These are phyloP conservation scores for Coregonus suidteri DNA, from an alignment of 2,797 vertebrate genomes.

Conservation along the genomic window DNA sequence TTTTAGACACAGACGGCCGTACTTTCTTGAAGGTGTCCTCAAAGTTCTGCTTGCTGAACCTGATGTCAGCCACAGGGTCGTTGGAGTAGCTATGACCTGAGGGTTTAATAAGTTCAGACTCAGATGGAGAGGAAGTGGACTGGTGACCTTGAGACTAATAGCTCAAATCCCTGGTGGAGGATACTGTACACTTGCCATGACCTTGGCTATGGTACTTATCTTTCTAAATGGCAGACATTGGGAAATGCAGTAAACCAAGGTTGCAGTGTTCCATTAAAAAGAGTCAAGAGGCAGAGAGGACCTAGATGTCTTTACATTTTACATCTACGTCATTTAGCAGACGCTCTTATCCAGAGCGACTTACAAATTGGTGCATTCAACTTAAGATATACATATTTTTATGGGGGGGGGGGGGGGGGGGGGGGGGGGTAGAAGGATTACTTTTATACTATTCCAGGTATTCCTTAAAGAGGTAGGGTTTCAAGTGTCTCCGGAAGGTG, in stretches of 20 bases:
- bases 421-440: too few relatives aligned
- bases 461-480: too few relatives aligned
- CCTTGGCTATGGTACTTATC: not conserved
- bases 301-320: not conserved
- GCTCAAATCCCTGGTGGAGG: not conserved
- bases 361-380: too few relatives aligned
- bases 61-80: slow-evolving; percentile 70
- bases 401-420: too few relatives aligned
- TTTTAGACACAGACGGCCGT: slow-evolving; percentile 87
- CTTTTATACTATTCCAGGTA: too few relatives aligned
- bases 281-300: not conserved
- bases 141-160: not conserved
- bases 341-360: too few relatives aligned
- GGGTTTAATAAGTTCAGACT: not conserved
- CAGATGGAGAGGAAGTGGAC: not conserved
- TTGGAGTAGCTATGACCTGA: slow-evolving; percentile 46
- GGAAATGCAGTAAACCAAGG: not conserved
- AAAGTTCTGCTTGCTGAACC: slow-evolving; percentile 82
- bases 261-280: not conserved
- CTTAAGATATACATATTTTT: too few relatives aligned
- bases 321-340: too few relatives aligned
- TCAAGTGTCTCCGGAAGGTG: too few relatives aligned
- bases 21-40: slow-evolving; percentile 90
- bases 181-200: not conserved
- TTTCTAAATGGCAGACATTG: not conserved